Base-by-base conservation (phyloP, 2,113 vertebrate genomes). In the Orthonyx spaldingii region DNA sequence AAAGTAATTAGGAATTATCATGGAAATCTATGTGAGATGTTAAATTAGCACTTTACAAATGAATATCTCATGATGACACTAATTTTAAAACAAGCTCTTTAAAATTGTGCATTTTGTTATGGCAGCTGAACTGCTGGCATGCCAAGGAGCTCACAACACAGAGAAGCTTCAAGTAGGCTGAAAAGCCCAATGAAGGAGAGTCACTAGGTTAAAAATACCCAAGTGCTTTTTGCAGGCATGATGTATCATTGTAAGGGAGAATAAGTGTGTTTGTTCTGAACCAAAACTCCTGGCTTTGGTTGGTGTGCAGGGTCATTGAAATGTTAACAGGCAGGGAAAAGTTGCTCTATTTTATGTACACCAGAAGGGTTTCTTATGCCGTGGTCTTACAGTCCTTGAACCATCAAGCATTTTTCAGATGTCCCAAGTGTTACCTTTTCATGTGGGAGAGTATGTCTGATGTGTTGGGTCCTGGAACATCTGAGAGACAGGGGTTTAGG, bases 181-280 rank as follows among this genome's bases (percentile, higher is more conserved):
- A 83, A 90, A 94, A 95, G 12, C 44, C 27, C 49, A 65, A 9
- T 42, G 50, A 69, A 57, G 41, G 22, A 89, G 63, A 80, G 37
- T 85, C n/a, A 74, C 55, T 53, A 59, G 39, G 50, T 88, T 97
- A 97, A 97, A 97, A 97, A 96, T 93, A 96, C 11, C 63, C 21
- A 68, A 88, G 32, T 35, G 46, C 18, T 92, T 86, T 61, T 59
- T 55, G 33, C 63, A 90, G 84, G 47, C 1, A 0, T 65, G 49
- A 80, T 91, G 26, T 33, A 35, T 46, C 70, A 72, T 87, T 93
- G 55, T 74, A 65, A 86, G 39, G 55, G 27, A 93, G 82, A 74
- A 42, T 44, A 66, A 81, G 4, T 23, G 42, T 46, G 18, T 64
- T 87, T 91, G 66, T 59, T 93, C 75, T 77, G 66, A 93, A 65